Conservation (phyloP, 2,888 invertebrate genomes). For the Brachynemurus nebulosus region DNA sequence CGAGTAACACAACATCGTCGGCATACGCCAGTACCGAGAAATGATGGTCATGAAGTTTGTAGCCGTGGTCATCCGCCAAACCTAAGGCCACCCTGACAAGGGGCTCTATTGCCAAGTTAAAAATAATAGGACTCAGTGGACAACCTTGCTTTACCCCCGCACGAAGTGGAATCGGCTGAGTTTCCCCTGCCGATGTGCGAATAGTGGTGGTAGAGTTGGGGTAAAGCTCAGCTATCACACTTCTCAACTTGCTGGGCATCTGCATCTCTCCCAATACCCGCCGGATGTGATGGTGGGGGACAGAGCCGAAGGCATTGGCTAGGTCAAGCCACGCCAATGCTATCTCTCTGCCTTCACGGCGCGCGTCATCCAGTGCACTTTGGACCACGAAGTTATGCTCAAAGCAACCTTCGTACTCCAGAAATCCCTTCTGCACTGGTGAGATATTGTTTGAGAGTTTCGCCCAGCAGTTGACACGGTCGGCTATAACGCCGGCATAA, state of each 20-base stretch:
- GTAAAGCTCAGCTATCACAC: conserved; percentile 16
- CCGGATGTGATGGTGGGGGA: conserved; percentile 24
- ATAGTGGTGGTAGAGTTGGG: conserved; percentile 15
- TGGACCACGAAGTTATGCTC: conserved; percentile 27
- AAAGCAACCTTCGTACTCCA: conserved; percentile 23
- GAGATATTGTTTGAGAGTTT: conserved; percentile 11
- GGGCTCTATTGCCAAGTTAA: conserved; percentile 20
- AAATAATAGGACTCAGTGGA: conserved; percentile 24
- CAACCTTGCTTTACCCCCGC: conserved; percentile 25
- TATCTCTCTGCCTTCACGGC: conserved; percentile 9
- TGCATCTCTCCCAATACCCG: conserved; percentile 20
- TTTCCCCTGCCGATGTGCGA: conserved; percentile 11
- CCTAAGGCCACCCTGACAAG: background rate
- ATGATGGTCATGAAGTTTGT: background rate
- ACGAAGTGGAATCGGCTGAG: conserved; percentile 18
- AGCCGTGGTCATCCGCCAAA: conserved; percentile 1
- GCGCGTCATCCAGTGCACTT: conserved; percentile 19
- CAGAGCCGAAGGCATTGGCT: conserved; percentile 27
- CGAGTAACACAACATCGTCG: conserved; percentile 22
- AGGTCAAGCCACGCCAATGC: conserved; percentile 27
- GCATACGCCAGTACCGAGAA: conserved; percentile 2
- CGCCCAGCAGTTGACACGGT: conserved; percentile 18
- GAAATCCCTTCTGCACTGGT: conserved; percentile 26
- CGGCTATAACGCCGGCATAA: conserved; percentile 17
- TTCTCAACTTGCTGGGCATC: conserved; percentile 7